Base-by-base conservation (phyloP, 2,888 invertebrate species). In the Phyllotreta striolata region DNA sequence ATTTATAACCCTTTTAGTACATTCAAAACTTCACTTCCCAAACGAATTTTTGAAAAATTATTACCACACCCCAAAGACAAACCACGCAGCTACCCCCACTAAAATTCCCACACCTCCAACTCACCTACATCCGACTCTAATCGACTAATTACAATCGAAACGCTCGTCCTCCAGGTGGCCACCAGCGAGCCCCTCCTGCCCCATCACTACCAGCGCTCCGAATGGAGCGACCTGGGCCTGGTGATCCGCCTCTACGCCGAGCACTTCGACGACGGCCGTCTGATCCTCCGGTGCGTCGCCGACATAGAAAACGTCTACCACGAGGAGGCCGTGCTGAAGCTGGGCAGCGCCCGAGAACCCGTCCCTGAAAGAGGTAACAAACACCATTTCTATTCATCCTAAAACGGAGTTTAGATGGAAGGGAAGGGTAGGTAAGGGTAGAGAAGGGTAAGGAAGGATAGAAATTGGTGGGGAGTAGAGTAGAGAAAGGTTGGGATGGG, bases 301-400 rank as follows among this genome's bases (percentile, higher is more conserved):
- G 85, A 88, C 72, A 85, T 92, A 70, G 86, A 87, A 61, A 86
- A 87, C 43, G 84, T 91, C 64, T 92, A 91, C 83, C 86, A 86
- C 72, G 85, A 86, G 78, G 86, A 86, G 62, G 88, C 89, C 58
- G 90, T 88, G 75, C 81, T 89, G 70, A 88, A 90, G 77, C 86
- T 91, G 76, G 88, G 89, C 66, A 88, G 88, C 63, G 88, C 89
- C 52, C 86, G 89, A 60, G 91, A 92, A 81, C 92, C 92, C 4
- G 85, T 91, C 73, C 92, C 92, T 13, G 91, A 91, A 79, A 87
- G 91, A 85, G 91, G 92, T 91, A 79, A 84, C n/a, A n/a, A n/a
- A n/a, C n/a, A n/a, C n/a, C n/a, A n/a, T n/a, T n/a, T n/a, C n/a
- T n/a, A n/a, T n/a, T n/a, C n/a, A n/a, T n/a, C n/a, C n/a, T n/a